phyloP scores from a whole-genome alignment of 2,113 vertebrate genomes.

The Cariama cristata region DNA sequence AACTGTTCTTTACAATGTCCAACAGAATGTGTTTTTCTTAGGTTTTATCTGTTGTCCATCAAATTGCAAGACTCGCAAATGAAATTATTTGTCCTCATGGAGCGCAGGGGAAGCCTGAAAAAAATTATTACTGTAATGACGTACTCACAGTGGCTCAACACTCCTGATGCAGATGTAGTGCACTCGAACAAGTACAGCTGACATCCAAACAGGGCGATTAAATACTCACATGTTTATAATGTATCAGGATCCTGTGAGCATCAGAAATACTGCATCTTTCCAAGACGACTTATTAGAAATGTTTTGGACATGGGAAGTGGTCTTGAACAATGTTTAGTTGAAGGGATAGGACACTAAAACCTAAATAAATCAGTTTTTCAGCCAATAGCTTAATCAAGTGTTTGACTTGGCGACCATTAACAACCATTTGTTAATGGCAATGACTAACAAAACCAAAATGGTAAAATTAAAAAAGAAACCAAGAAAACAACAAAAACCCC shows the following conservation, averaged over 20 bases:
- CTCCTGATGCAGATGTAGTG: not conserved
- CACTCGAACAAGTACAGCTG: not conserved
- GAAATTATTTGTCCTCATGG: not conserved
- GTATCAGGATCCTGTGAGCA: not conserved
- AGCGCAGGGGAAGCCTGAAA: not conserved
- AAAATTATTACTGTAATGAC: not conserved
- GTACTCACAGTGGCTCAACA: not conserved
- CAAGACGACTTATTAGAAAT: not conserved
- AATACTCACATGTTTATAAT: slow-evolving; percentile 4
- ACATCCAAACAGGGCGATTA: not conserved
- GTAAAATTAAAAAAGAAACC: not conserved
- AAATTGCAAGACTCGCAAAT: not conserved
- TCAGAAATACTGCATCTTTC: not conserved
- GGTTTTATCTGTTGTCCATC: not conserved
- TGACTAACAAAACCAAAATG: not conserved
- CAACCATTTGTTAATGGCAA: not conserved
- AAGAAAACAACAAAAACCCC: not conserved
- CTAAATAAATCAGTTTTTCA: not conserved
- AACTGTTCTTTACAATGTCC: not conserved
- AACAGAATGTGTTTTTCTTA: slow-evolving; percentile 18
- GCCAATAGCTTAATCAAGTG: not conserved
- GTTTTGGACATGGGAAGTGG: not conserved
- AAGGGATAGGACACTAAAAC: not conserved
- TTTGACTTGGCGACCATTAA: not conserved
- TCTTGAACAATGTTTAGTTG: not conserved